Evolutionary conservation across 2,888 invertebrate species (phyloP), one percentile per base, ranked within the genome.

Genomic region (Netelia fuscicornis): DNA sequence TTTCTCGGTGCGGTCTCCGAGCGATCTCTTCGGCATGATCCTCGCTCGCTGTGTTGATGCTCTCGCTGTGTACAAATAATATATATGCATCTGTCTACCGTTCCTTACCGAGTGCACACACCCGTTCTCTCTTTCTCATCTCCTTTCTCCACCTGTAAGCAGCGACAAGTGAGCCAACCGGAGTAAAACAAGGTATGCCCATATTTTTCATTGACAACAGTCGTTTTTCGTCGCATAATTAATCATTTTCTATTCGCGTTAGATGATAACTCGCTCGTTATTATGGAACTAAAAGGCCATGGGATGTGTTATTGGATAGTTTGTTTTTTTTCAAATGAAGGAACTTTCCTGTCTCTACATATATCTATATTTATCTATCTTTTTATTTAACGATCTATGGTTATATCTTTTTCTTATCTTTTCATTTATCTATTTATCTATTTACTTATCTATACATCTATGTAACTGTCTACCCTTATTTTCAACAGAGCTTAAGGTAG

Each of bases 121-220:
- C 67, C 78, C 17, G 62, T 81, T 70, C 74, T 70, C 70, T 85
- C 84, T 78, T 85, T 81, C 84, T 78, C 81, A 65, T 85, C 68
- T 85, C 84, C 84, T 85, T 85, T 85, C 84, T 85, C 84, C 81
- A 85, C 84, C 84, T 85, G 84, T 85, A 79, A 85, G 81, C 78
- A 9, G 23, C 42, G 48, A 75, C 58, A 58, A 44, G 68, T 60
- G 64, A 75, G 68, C 72, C 72, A 60, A 68, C 76, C 72, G 54
- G 67, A 60, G 77, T 68, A 81, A 65, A 81, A 81, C 56, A 67
- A 30, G n/a, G 17, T 68, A 10, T 72, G 64, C 54, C 54, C 70
- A 56, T 65, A 56, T 72, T 64, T 72, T 65, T 72, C 64, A 71
- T 65, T 79, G 64, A 64, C 79, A 30, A 56, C 52, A 37, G 42